Base-by-base conservation (phyloP, 2,888 invertebrate species). In the Dicyrtomina minuta region DNA sequence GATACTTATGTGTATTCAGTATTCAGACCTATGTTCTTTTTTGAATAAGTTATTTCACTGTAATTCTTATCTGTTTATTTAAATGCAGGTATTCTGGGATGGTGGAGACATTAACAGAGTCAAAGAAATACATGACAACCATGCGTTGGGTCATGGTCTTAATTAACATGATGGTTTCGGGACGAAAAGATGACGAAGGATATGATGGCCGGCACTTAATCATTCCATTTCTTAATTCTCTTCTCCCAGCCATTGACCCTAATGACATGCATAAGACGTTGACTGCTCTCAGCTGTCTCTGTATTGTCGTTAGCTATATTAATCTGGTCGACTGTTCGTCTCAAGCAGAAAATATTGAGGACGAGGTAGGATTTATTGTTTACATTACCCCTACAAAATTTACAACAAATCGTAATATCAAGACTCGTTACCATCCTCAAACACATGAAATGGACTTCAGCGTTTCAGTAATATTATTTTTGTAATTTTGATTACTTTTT, bases 261-360 rank as follows among this genome's bases (percentile, higher is more conserved):
- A 77, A 77, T 64, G 76, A 77, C 67, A 75, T 77, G 74, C 73
- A 56, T 74, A 91, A 91, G 81, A 89, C 89, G 26, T 83, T 89
- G 64, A 85, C 89, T 26, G 90, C 92, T 0, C 87, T 93, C 71
- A 90, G 91, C 79, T 88, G 93, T 79, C 88, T 94, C 66, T 86
- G 90, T 4, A 87, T 89, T 56, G 88, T 91, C 79, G 86, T 88
- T 15, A 88, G 88, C 75, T 86, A 93, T 84, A 87, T 95, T 27
- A 92, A 94, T 0, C 83, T 93, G 26, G 88, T 92, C 6, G 93
- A 96, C 81, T 93, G 91, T 74, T 93, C 94, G 6, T 86, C 87
- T 15, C 91, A 92, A 1, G 84, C 86, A 44, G 86, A 88, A 67
- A 81, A 88, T 76, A 86, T 88, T 79, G 81, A 85, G 0, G 88